phyloP scores from a whole-genome alignment of 2,113 vertebrate genomes.

The Loxodonta africana region DNA sequence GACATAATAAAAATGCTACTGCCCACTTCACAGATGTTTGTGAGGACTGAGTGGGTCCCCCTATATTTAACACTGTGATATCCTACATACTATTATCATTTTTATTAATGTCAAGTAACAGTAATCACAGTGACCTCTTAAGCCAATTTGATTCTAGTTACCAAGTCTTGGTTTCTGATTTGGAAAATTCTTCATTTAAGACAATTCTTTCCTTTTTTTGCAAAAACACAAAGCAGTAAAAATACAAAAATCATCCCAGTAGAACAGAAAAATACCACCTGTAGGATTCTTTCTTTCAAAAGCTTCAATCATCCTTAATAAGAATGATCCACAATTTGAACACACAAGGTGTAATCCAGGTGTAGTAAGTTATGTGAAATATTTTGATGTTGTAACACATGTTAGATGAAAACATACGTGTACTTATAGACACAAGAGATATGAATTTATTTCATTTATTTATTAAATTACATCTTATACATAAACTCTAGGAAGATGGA shows the following conservation, averaged over 20 bases:
- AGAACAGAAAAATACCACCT: constrained; percentile 1
- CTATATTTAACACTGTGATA: not conserved
- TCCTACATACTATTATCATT: not conserved
- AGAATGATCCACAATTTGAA: not conserved
- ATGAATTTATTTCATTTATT: constrained; percentile 30
- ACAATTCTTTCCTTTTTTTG: not conserved
- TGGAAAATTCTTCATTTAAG: not conserved
- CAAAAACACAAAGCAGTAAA: constrained; percentile 11
- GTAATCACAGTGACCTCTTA: not conserved
- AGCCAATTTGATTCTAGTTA: not conserved
- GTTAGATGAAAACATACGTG: constrained; percentile 37
- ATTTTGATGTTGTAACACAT: not conserved
- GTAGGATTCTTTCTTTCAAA: not conserved
- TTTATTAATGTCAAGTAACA: constrained; percentile 14
- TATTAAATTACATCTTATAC: not conserved
- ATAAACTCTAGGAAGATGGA: not conserved
- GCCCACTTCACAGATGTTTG: not conserved
- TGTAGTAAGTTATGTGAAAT: not conserved
- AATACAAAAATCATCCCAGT: not conserved
- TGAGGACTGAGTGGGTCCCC: not conserved
- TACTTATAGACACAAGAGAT: not conserved
- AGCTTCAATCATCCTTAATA: not conserved
- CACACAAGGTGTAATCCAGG: not conserved
- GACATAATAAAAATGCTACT: not conserved
- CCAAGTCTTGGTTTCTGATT: not conserved